Base-by-base conservation (phyloP, 2,888 invertebrate genomes). In the Odontothrips loti region DNA sequence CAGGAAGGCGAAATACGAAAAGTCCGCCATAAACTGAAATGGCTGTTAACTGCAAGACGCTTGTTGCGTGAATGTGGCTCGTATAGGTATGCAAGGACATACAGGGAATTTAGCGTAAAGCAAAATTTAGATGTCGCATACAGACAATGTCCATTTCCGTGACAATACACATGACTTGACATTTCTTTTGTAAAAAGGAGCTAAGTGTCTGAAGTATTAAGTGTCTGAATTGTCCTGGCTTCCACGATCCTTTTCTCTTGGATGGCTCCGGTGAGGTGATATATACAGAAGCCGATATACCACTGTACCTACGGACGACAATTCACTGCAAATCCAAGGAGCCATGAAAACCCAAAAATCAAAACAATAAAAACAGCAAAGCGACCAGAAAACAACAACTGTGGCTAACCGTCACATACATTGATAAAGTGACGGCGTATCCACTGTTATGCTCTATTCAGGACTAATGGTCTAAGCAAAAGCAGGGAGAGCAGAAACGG, bases 321-420 rank as follows among this genome's bases (percentile, higher is more conserved):
- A 27, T 75, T 75, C 68, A 75, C 68, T 75, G 68, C 68, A 75
- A 75, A 75, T 75, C 68, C 68, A 75, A 27, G 68, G 68, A 75
- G 68, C 68, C 68, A 75, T 12, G 68, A 75, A 75, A 75, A 75
- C 68, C 68, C 68, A 75, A 75, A 75, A 75, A 75, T 75, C 68
- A 75, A 75, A 75, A 75, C 68, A 75, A 12, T 58, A 58, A 75
- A 75, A 75, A 75, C 68, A 75, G 68, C 68, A 75, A 75, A 75
- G 68, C 68, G 68, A 75, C 27, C 68, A 75, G 68, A 75, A 75
- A 75, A 75, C 68, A 23, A n/a, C 68, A 75, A 8, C 27, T 23
- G 68, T 75, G 68, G 68, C 27, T 75, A 4, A 75, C 9, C 68
- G 68, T 75, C 68, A 75, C 27, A 75, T 11, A 11, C 68, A 27